Conservation (phyloP, 2,888 invertebrate genomes). For the Encarsia formosa region DNA sequence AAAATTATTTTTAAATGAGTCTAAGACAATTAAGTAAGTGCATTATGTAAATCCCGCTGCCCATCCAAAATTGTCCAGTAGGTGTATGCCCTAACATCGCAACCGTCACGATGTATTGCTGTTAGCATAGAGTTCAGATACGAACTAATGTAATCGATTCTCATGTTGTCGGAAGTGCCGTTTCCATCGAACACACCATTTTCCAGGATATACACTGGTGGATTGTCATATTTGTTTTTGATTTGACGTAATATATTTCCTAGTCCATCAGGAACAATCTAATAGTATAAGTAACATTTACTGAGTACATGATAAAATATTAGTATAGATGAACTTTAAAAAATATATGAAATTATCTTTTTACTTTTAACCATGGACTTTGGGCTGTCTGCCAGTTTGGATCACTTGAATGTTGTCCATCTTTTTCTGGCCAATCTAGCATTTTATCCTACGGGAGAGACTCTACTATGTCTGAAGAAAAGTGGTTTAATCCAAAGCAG, state of each 20-base stretch:
- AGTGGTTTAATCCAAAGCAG: conserved; percentile 43
- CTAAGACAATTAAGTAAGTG: no score
- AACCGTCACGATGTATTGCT: background rate
- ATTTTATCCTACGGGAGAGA: background rate
- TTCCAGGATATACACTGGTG: background rate
- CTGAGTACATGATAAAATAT: no score
- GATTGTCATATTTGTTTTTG: background rate
- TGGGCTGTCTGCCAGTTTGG: background rate
- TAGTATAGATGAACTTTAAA: no score
- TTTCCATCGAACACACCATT: background rate
- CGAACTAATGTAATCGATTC: background rate
- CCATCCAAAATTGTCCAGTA: background rate
- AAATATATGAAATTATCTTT: no score
- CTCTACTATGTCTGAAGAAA: conserved; percentile 32
- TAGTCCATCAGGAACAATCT: background rate
- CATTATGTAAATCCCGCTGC: no score
- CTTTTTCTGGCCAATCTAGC: background rate
- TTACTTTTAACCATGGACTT: conserved; percentile 1
- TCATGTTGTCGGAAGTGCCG: background rate
- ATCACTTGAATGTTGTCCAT: conserved; percentile 1
- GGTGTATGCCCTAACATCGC: background rate
- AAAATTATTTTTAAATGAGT: no score
- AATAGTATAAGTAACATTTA: no score
- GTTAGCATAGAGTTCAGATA: background rate
- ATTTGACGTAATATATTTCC: background rate